Conservation (phyloP, 2,797 vertebrate species). For the Acanthurus leucopareius region DNA sequence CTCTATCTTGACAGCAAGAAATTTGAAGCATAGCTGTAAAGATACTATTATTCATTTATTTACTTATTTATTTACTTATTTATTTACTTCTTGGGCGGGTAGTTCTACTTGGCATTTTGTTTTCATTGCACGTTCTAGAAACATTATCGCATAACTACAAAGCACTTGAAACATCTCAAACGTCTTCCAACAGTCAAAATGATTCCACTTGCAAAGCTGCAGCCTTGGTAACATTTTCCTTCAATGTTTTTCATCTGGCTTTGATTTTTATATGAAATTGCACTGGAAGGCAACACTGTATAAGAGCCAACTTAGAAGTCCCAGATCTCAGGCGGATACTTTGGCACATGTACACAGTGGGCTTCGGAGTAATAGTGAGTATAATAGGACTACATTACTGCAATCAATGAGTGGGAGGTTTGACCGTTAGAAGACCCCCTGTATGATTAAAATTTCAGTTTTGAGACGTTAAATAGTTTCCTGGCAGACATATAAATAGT, state of each 20-base stretch:
- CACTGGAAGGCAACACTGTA: conserved; percentile 15
- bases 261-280: conserved; percentile 37
- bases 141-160: conserved; percentile 25
- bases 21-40: conserved; percentile 14
- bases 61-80: too few species aligned
- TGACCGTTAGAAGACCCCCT: not conserved
- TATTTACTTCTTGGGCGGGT: too few species aligned
- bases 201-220: conserved; percentile 39
- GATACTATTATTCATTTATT: not conserved
- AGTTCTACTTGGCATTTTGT: conserved; percentile 11
- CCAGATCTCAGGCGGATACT: conserved; percentile 14
- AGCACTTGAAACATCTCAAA: conserved; percentile 19
- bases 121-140: conserved; percentile 8
- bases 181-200: conserved; percentile 21
- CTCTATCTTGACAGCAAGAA: conserved; percentile 17
- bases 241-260: conserved; percentile 51
- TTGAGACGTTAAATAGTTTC: conserved; percentile 2
- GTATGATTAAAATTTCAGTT: conserved; percentile 18
- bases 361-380: conserved; percentile 5
- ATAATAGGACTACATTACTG: conserved; percentile 7
- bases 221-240: conserved; percentile 41
- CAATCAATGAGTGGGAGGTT: conserved; percentile 4
- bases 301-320: conserved; percentile 15
- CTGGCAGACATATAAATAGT: not conserved
- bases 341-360: not conserved